Evolutionary conservation across 1,140 invertebrate genomes (phyloP), one percentile per base, ranked within the genome.

Genomic region (Plectrocnemia conspersa): DNA sequence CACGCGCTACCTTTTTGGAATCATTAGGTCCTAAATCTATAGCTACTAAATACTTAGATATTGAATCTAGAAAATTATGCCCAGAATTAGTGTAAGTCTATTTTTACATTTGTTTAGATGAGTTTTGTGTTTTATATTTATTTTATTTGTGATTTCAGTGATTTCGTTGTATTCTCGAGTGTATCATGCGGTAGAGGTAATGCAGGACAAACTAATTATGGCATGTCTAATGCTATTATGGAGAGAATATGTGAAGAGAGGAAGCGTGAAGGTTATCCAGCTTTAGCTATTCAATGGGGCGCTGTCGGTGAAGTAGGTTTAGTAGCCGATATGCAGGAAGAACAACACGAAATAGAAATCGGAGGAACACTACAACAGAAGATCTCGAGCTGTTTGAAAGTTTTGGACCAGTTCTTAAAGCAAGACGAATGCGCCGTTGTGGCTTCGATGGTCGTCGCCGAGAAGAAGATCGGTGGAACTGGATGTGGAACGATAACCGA

Each of bases 161-260:
- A 82, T 61, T 86, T 87, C 62, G 81, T 85, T 3, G 81, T 90
- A 16, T 95, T 94, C 70, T 94, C 91, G 1, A 92, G 88, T 38
- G 86, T 94, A 2, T 86, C 84, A 23, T 92, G 89, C 69, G 91
- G 91, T 4, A 78, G 89, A 40, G 92, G 92, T 54, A 94, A 95
- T 70, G 81, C 83, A 33, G 91, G 91, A 2, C 91, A 94, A 70
- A 82, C 86, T 0, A 95, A 93, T 70, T 95, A 96, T 68, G 92
- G 83, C 27, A 79, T 83, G 72, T 78, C 82, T 5, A 87, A 86
- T 68, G 84, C 83, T 0, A 71, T 84, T 9, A 86, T 87, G 84
- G 85, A 87, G 68, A 76, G 82, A 52, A 80, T 87, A 44, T 83
- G 84, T 61, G 83, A 86, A 63, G 60, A 69, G 58, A 71, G 84